Evolutionary conservation across 64 coral and sea anemone species (phyloP).

Genomic region (Orbicella faveolata): DNA sequence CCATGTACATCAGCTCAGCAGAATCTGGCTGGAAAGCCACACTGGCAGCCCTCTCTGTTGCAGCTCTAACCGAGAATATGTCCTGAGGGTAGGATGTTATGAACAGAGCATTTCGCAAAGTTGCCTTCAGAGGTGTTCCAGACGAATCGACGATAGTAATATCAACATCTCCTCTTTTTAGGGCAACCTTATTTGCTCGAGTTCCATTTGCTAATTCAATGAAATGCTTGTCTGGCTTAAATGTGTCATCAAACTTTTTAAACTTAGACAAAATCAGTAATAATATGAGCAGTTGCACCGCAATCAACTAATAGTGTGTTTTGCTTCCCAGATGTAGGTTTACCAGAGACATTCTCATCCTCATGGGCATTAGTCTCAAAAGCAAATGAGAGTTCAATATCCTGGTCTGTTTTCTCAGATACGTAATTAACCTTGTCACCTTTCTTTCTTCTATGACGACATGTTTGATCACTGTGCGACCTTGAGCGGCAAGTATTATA

Average conservation of each 20-base stretch:
- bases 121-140: neutral
- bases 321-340: too few relatives aligned
- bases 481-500: neutral
- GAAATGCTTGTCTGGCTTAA: too few relatives aligned
- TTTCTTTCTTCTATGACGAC: neutral
- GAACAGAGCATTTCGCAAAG: neutral
- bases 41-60: conserved; percentile 53
- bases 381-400: too few relatives aligned
- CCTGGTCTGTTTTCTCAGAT: too few relatives aligned
- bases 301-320: too few relatives aligned
- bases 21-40: conserved; percentile 56
- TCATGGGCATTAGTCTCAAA: too few relatives aligned
- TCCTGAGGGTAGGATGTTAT: conserved; percentile 30
- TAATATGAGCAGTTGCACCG: too few relatives aligned
- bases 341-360: too few relatives aligned
- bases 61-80: conserved; percentile 77
- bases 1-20: conserved; percentile 46
- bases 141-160: neutral
- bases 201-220: too few relatives aligned
- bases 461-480: neutral
- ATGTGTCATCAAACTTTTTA: too few relatives aligned
- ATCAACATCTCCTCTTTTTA: neutral
- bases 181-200: too few relatives aligned
- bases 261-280: too few relatives aligned
- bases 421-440: neutral